Percentiles rank a stretch among this genome's conserved stretches.
Conservation (phyloP, 2,113 vertebrate genomes). For the Alexandromys fortis region DNA sequence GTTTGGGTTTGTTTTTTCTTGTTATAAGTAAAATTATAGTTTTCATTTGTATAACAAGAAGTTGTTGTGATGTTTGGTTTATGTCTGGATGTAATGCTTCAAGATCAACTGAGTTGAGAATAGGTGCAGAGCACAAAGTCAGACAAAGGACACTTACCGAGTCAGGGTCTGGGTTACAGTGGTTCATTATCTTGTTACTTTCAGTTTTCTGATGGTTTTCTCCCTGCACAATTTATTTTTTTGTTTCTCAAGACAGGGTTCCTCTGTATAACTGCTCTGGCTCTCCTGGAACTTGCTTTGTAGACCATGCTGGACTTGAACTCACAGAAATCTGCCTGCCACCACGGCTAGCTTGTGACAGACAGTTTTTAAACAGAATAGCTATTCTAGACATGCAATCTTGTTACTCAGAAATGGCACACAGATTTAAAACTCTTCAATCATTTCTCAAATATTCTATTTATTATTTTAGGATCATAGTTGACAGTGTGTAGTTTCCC, state of each 20-base stretch:
- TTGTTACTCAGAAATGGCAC: not conserved
- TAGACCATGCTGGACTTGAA: not conserved
- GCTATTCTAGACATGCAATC: not conserved
- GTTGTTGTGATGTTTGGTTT: not conserved
- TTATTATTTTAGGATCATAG: not conserved
- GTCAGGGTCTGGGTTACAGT: not conserved
- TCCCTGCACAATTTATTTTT: not conserved
- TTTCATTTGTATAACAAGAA: conserved; percentile 13
- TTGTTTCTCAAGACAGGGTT: not conserved
- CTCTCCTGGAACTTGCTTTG: not conserved
- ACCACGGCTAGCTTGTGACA: not conserved
- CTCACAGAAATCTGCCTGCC: not conserved
- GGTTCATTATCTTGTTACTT: not conserved
- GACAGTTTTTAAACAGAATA: not conserved
- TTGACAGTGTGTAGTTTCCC: not conserved
- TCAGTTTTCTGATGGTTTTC: not conserved
- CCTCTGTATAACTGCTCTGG: not conserved
- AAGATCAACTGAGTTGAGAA: not conserved
- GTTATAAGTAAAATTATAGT: not conserved
- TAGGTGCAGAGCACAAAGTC: not conserved
- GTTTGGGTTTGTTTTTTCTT: conserved; percentile 4
- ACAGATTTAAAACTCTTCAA: not conserved
- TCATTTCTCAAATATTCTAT: not conserved
- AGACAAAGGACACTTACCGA: not conserved
- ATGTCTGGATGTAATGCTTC: conserved; percentile 6